Base-by-base conservation (phyloP, 2,888 invertebrate species). In the Meiosimyza platycephala region DNA sequence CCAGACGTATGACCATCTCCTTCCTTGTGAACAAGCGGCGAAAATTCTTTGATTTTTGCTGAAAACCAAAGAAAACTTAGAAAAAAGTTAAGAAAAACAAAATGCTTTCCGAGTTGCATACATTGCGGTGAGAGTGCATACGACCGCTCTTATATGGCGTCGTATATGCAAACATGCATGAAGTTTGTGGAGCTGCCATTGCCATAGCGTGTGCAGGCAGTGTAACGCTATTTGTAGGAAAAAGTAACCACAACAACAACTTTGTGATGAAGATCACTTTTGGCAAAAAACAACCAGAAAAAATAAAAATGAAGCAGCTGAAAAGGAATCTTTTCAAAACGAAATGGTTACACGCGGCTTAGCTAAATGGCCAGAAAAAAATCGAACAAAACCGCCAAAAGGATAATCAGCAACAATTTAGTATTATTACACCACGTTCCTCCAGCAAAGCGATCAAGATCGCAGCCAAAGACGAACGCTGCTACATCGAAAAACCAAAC, bases 331-430 rank as follows among this genome's bases (percentile, higher is more conserved):
- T 47, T 11, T 63, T 47, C 12, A 16, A 18, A n/a, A 7, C 18
- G 15, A 16, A 64, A 7, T 9, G 47, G 60, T 60, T 60, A 11
- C 11, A 6, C 16, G 15, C 57, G 16, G 57, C 57, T 18, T 16
- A 18, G 22, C 6, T 4, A 15, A 33, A 47, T n/a, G 33, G n/a
- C 28, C 11, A n/a, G 28, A 47, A 47, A 48, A 64, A 48, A n/a
- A 59, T 33, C 57, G 68, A 50, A 59, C 50, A 47, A 78, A 82
- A 83, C 83, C 84, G 84, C 83, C 84, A 82, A 83, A 85, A 84
- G 85, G 85, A 85, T 85, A 85, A 85, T 85, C 85, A 85, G 85
- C 83, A 85, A 85, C 85, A 85, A 85, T 85, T 85, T 85, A 85
- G 83, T 85, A 84, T 85, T 85, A 85, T 85, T 85, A 85, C 84